Percentiles rank a stretch among this genome's conserved stretches.
phyloP scores from a whole-genome alignment of 2,888 invertebrate species.

The Gastracanthus pulcherrimus region DNA sequence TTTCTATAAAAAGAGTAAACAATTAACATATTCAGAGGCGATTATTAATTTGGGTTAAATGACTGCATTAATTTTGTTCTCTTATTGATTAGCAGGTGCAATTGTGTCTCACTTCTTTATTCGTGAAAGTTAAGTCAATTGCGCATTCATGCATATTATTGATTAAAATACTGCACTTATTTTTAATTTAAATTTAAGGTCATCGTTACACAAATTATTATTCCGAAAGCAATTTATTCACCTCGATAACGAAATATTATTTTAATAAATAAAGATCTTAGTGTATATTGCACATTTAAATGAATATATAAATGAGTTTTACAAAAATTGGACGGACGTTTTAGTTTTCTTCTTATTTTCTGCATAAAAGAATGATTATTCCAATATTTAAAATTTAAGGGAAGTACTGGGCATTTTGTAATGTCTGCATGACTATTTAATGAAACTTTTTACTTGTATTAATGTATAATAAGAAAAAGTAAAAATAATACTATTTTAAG shows the following conservation, averaged over 20 bases:
- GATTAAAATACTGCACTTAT: not conserved
- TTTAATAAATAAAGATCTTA: not conserved
- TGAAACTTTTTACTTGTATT: no score
- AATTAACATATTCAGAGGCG: not conserved
- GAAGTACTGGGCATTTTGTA: no score
- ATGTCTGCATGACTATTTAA: no score
- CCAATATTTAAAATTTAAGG: no score
- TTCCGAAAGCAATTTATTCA: not conserved
- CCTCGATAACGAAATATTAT: slow-evolving; percentile 19
- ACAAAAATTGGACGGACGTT: no score
- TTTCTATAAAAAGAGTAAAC: no score
- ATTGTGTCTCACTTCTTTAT: not conserved
- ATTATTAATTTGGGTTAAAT: not conserved
- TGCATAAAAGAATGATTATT: no score
- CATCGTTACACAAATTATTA: not conserved
- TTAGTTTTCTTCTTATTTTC: no score
- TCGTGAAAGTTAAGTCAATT: slow-evolving; percentile 26
- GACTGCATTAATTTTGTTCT: not conserved
- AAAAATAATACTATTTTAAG: no score
- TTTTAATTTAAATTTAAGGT: slow-evolving; percentile 22
- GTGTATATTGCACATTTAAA: no score
- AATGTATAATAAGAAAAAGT: no score
- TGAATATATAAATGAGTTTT: no score
- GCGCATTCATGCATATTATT: not conserved
- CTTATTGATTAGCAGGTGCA: not conserved